Evolutionary conservation across 2,113 vertebrate species (phyloP), one percentile per base, ranked within the genome.

Genomic region (Grammomys surdaster): DNA sequence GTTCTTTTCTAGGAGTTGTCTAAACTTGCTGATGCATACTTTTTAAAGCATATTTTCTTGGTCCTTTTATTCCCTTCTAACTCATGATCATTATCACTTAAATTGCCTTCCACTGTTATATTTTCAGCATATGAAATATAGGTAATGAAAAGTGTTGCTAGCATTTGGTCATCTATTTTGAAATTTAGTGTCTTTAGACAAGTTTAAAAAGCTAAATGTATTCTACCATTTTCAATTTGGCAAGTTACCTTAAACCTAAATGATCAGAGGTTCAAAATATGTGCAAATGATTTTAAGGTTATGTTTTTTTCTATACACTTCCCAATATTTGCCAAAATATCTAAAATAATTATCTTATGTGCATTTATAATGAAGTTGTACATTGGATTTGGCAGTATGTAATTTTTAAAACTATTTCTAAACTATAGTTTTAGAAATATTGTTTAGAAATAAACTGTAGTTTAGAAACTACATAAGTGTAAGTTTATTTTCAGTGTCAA

Each of bases 31-130:
- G 97, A 97, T 91, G 94, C 88, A 87, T n/a, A 93, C 24, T 11
- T 95, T 97, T 95, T 80, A 94, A 97, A 97, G 81, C 89, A 86
- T 81, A 95, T 97, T 97, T 97, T 97, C 95, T 96, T 89, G 86
- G 77, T 96, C 91, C 81, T 97, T 97, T 96, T 87, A 94, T 96
- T 89, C 33, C 24, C 26, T 88, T 96, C 86, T 88, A 87, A 75
- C 96, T 92, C 77, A 95, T 91, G 97, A 97, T 97, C 87, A 96
- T 96, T 97, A 98, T 98, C 97, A 97, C 65, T 78, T 94, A 98
- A 98, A 98, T 98, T 97, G 95, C 97, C 85, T 97, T 97, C 95
- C 95, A 96, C 96, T 95, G 63, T 94, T 97, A 95, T 92, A 89
- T 95, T 97, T 96, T 96, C 86, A 96, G 89, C 93, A 94, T 97